Percentiles rank a stretch among this genome's conserved stretches.
Conservation (phyloP, 2,113 vertebrate species). For the Balaeniceps rex region DNA sequence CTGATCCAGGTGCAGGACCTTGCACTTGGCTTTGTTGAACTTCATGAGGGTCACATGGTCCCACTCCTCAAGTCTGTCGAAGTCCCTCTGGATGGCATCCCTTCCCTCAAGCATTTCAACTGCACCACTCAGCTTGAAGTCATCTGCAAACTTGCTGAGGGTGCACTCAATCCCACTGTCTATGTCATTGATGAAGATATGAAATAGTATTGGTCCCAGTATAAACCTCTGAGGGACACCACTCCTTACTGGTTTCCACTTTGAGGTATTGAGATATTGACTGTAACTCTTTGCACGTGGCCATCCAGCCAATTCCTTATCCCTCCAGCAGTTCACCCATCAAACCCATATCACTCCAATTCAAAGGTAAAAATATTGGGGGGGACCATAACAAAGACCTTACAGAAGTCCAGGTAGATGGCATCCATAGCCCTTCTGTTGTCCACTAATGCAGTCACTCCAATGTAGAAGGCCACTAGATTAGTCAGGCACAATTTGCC, state of each 20-base stretch:
- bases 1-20: neutral
- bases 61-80: neutral
- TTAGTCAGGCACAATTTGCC: neutral
- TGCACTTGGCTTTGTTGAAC: neutral
- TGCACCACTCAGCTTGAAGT: neutral
- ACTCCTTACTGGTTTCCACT: neutral
- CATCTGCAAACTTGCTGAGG: neutral
- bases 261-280: neutral
- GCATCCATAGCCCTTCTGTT: neutral
- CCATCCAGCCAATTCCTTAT: neutral
- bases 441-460: neutral
- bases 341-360: neutral
- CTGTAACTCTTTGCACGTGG: neutral
- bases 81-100: neutral
- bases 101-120: neutral
- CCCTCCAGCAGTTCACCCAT: neutral
- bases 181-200: neutral
- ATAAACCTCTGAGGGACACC: too few relatives aligned
- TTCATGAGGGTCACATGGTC: accelerated
- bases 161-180: neutral
- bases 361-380: neutral
- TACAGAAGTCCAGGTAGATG: neutral
- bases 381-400: neutral
- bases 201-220: neutral
- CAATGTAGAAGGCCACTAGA: neutral